Conservation (phyloP, 2,113 vertebrate genomes). For the Gasterosteus nipponicus region DNA sequence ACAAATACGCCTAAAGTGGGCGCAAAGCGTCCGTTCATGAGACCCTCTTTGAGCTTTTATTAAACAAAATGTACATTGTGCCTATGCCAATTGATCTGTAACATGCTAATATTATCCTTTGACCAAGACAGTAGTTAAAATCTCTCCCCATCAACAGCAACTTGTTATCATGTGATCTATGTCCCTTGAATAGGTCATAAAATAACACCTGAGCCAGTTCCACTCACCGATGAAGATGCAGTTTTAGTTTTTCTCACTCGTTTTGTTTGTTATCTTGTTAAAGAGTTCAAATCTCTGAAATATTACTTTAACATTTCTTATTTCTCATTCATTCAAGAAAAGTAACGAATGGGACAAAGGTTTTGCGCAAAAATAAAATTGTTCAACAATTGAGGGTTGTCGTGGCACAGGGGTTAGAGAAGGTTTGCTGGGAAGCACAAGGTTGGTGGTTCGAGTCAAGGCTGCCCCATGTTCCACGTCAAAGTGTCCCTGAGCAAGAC, state of each 20-base stretch:
- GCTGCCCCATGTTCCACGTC: no score
- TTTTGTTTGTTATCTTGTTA: not conserved
- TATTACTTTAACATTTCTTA: not conserved
- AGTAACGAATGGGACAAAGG: not conserved
- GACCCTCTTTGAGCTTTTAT: no score
- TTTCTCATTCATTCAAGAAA: not conserved
- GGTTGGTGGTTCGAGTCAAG: no score
- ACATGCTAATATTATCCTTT: not conserved
- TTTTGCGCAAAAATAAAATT: no score
- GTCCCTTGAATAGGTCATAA: not conserved
- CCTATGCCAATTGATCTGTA: not conserved
- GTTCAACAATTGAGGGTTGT: no score
- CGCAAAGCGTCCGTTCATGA: no score
- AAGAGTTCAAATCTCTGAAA: no score
- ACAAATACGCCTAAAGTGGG: no score
- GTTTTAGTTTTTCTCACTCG: not conserved
- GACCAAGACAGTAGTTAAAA: not conserved
- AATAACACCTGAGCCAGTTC: not conserved
- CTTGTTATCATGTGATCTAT: not conserved
- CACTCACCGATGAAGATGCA: not conserved
- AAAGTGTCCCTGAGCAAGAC: no score
- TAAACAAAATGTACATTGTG: not conserved
- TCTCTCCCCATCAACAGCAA: not conserved
- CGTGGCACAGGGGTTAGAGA: no score
- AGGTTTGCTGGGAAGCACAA: no score